phyloP scores from a whole-genome alignment of 2,113 vertebrate genomes.

The Pangasianodon hypophthalmus region DNA sequence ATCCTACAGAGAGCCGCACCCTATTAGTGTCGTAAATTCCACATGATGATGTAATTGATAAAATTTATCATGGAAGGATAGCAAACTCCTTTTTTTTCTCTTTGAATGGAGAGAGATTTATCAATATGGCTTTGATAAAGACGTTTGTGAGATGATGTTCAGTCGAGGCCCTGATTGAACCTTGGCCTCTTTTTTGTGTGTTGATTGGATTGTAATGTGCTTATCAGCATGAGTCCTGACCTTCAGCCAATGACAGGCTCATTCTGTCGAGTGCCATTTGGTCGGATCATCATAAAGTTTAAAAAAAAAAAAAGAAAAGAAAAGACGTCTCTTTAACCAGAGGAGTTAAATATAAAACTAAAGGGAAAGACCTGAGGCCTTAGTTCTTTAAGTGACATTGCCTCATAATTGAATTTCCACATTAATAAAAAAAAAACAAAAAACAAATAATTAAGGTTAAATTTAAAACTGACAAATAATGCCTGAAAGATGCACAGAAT shows the following conservation, averaged over 20 bases:
- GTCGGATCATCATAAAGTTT: slow-evolving; percentile 5
- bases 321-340: not conserved
- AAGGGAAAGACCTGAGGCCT: not conserved
- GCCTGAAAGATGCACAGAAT: no score
- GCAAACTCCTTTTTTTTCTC: not conserved
- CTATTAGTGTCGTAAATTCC: not conserved
- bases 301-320: not conserved
- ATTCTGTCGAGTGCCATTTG: not conserved
- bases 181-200: slow-evolving; percentile 8
- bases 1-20: slow-evolving; percentile 13
- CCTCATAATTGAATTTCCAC: not conserved
- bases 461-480: no score
- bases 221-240: not conserved
- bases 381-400: not conserved
- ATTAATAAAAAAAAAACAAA: not conserved
- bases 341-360: not conserved
- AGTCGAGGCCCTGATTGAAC: not conserved
- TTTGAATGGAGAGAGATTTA: slow-evolving; percentile 1
- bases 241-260: slow-evolving; percentile 17
- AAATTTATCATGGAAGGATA: slow-evolving; percentile 14
- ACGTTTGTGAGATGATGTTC: slow-evolving; percentile 9
- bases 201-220: not conserved
- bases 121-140: slow-evolving; percentile 25
- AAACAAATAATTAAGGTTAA: not conserved
- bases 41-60: slow-evolving; percentile 19